Evolutionary conservation across 1,140 invertebrate genomes (phyloP).

Genomic region (Babylonia areolata): DNA sequence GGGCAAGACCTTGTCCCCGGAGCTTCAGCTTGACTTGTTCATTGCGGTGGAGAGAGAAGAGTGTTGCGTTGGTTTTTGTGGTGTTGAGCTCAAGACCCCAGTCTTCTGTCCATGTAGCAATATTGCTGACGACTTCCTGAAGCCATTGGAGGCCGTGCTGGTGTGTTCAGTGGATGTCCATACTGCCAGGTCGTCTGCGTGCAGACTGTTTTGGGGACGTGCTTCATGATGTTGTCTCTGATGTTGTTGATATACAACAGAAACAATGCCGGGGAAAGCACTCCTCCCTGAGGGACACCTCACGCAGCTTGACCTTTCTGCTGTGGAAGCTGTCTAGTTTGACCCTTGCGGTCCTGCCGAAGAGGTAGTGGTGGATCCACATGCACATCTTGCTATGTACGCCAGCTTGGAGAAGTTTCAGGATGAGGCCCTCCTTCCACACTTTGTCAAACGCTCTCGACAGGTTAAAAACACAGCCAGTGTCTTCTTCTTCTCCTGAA

Average conservation of each 20-base stretch:
- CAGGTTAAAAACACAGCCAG: too few species aligned
- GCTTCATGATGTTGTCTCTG: background rate
- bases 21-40: conserved; percentile 30
- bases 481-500: too few species aligned
- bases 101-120: conserved; percentile 36
- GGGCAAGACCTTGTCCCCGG: background rate
- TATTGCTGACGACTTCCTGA: conserved; percentile 33
- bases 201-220: conserved; percentile 25
- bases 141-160: conserved; percentile 21
- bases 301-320: too few species aligned
- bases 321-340: too few species aligned
- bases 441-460: too few species aligned
- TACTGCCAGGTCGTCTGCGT: conserved; percentile 33
- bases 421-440: too few species aligned
- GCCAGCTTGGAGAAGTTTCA: too few species aligned
- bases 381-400: too few species aligned
- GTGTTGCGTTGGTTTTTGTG: conserved; percentile 29
- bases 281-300: too few species aligned
- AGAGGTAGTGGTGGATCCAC: too few species aligned
- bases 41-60: conserved; percentile 34
- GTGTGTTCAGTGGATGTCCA: conserved; percentile 29
- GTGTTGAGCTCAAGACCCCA: conserved; percentile 34
- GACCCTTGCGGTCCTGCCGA: too few species aligned
- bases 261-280: too few species aligned
- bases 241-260: conserved; percentile 30